Evolutionary conservation across 2,113 vertebrate genomes (phyloP), one percentile per base, ranked within the genome.

Genomic region (Psittacara wagleri): DNA sequence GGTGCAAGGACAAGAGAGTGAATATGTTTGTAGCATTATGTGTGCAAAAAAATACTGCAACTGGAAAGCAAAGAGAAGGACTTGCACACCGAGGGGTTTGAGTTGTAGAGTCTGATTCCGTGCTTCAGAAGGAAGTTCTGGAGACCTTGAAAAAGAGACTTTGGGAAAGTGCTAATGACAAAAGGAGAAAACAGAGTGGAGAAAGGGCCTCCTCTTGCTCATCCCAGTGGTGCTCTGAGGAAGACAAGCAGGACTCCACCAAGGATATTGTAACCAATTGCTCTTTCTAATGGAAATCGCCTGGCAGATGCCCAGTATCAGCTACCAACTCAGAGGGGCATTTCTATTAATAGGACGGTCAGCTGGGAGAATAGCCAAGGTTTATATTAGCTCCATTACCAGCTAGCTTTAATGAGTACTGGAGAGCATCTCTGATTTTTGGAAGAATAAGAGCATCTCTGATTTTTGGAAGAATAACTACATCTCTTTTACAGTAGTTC

Each of bases 271-370:
- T 52, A 24, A 44, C 23, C 59, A 59, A 27, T 59, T 64, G 27
- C 17, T 92, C 55, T 72, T 91, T 91, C 35, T 83, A 92, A 79
- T 75, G 39, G 69, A 93, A 96, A 94, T 81, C 10, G 1, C 12
- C 61, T 88, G 83, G 88, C 90, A 91, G 66, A 78, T 88, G 22
- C 46, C 80, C 61, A 86, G 17, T 78, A 84, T 69, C 44, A 78
- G 55, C 64, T 78, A 72, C 48, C 48, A 24, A 51, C 11, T 92
- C 68, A 57, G 44, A 76, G 66, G 25, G 51, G 11, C 46, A 64
- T 81, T 93, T 81, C 88, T 94, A 88, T 95, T 85, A 80, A 88
- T 82, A 84, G 86, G 57, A 72, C 24, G 74, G 41, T 67, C 59
- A 64, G 20, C 48, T 82, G 80, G 83, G 83, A 92, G 24, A 79